These are phyloP conservation scores for Merluccius polli DNA, from an alignment of 2,797 vertebrate species.

Conservation along the genomic window DNA sequence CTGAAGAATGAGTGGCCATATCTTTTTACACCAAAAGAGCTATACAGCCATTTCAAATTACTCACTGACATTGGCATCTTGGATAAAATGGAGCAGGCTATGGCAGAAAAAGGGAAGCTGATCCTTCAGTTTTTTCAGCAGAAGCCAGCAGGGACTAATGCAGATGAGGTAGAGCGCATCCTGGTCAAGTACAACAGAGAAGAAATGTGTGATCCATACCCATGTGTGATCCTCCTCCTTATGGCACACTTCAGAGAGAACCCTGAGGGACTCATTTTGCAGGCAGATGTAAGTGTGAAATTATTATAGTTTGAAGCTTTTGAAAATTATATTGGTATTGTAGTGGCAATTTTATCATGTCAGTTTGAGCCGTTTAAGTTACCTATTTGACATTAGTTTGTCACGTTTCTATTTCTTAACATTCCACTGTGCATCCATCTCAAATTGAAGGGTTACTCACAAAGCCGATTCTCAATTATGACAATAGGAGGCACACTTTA, in stretches of 20 bases:
- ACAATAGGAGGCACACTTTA: too few species aligned
- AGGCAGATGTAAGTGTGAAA: too few species aligned
- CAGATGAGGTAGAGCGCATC: conserved; percentile 9
- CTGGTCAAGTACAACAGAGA: too few species aligned
- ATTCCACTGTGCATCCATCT: too few species aligned
- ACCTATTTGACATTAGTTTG: too few species aligned
- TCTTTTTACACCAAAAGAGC: conserved; percentile 22
- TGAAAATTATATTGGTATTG: too few species aligned
- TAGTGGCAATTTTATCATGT: too few species aligned
- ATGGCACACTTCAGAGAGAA: conserved; percentile 15
- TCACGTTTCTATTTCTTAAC: too few species aligned
- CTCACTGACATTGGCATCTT: neutral
- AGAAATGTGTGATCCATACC: conserved; percentile 8
- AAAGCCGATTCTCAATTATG: too few species aligned
- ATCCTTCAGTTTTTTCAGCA: conserved; percentile 22
- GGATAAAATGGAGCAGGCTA: conserved; percentile 24
- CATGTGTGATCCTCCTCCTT: conserved; percentile 20
- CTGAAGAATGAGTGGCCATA: conserved; percentile 30
- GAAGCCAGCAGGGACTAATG: conserved; percentile 13
- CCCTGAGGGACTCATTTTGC: conserved; percentile 3
- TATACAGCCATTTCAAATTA: conserved; percentile 22
- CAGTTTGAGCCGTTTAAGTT: too few species aligned
- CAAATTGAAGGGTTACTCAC: too few species aligned
- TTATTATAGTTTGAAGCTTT: too few species aligned
- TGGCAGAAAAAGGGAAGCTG: conserved; percentile 28